Base-by-base conservation (phyloP, 2,113 vertebrate species). In the Bufo bufo region DNA sequence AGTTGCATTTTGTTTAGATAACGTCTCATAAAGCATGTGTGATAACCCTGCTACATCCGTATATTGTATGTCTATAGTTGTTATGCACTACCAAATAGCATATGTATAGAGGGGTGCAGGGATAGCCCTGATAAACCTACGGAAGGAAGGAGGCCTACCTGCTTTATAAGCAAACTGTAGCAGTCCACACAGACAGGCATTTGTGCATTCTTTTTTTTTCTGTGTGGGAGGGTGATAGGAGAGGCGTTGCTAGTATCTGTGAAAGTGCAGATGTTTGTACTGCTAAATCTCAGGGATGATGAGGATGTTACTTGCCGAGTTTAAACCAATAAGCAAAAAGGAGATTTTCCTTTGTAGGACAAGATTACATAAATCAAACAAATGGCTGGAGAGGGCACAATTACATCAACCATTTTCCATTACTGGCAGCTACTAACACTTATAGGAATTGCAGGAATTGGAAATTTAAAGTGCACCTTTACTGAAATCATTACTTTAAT, bases 401-500 rank as follows among this genome's bases (percentile, higher is more conserved):
- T 75, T 75, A 75, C 47, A 75, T 75, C 72, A 75, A 50, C 45
- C 47, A 50, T 50, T 50, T 74, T 75, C 72, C 45, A 50, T 75
- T 75, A 75, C 11, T 75, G 47, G 45, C 47, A 50, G 45, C 20
- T 75, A 50, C 45, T 75, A 75, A 49, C 72, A 75, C 72, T 75
- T 75, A 75, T 75, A 50, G 47, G 72, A 75, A 75, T 50, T 75
- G 72, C 72, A 75, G 72, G 72, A 75, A 50, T 75, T 75, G 49
- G 17, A 75, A 49, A 50, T 50, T 47, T 75, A 50, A 75, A 75
- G 16, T 50, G 43, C 17, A 49, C 72, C 72, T 75, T 74, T 75
- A 75, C 72, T 19, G 72, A 75, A 75, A 75, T 75, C 45, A 49
- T 75, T 75, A 75, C 56, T 78, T 78, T 78, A 78, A 56, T 78